Base-by-base conservation (phyloP, 2,797 vertebrate genomes). In the Phoxinus dragarum region DNA sequence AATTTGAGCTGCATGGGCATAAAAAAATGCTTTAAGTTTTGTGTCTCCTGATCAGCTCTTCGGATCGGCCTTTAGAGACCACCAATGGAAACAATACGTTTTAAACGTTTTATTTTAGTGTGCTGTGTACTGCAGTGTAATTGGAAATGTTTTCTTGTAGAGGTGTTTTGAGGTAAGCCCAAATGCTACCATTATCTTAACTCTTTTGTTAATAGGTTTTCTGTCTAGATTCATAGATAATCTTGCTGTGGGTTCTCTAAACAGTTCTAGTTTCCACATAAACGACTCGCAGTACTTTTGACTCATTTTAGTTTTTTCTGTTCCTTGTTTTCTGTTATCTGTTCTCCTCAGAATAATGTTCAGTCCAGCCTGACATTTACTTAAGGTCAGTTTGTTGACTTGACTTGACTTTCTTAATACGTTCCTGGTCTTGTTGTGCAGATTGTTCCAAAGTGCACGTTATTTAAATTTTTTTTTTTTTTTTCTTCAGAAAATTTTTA, bases 331-430 rank as follows among this genome's bases (percentile, higher is more conserved):
- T 56, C 36, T 66, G 76, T 61, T 80, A 44, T n/a, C 67, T 54
- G 23, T 84, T 84, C 71, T 83, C 56, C 27, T 47, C 47, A 27
- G 49, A 71, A 5, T 71, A 42, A 72, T 72, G 67, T 42, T 72
- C 27, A 81, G 49, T 42, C 49, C 40, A 81, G 67, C 40, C 49
- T 56, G 54, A 27, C 59, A 6, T 52, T 54, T 21, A 38, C 44
- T 67, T 68, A 49, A 80, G 31, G 61, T 67, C 78, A 80, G 10
- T 67, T 66, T 80, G 78, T 80, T 80, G 61, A 80, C 27, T 47
- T 80, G 61, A 80, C 27, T 47, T 81, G 44, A 54, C 42, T 42
- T 52, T 69, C 67, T 16, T 80, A 14, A 19, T 73, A 38, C 12
- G 2, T 49, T 76, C 27, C 42, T 67, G 61, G 8, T 68, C 6